Evolutionary conservation across 2,797 vertebrate species (phyloP).

Genomic region (Anolis apletophallus): DNA sequence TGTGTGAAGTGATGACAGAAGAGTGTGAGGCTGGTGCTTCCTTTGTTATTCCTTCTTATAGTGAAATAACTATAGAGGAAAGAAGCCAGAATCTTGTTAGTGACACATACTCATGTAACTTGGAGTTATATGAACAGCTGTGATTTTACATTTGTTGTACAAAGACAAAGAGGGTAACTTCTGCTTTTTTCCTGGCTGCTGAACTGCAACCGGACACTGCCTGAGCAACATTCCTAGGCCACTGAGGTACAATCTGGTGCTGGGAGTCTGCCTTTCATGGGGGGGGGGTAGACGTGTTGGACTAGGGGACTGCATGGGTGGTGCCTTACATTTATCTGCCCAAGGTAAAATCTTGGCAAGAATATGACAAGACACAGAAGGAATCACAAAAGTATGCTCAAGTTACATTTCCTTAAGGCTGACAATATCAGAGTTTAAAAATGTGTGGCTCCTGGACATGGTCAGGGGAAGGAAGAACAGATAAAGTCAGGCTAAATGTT

Average conservation of each 20-base stretch:
- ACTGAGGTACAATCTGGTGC: no score
- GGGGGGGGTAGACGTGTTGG: no score
- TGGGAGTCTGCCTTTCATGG: no score
- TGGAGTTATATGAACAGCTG: neutral
- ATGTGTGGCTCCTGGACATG: neutral
- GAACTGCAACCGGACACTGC: no score
- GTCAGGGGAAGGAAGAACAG: neutral
- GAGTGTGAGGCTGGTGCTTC: neutral
- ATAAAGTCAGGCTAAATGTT: neutral
- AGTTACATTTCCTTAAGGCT: neutral
- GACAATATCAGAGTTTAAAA: neutral
- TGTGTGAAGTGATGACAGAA: neutral
- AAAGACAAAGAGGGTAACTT: no score
- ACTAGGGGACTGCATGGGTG: no score
- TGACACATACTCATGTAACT: neutral
- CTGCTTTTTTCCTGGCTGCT: no score
- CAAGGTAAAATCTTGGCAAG: no score
- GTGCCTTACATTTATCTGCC: no score
- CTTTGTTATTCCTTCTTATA: neutral
- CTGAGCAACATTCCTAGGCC: no score
- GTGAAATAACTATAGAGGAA: neutral
- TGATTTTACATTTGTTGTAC: no score
- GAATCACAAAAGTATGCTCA: neutral
- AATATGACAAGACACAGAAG: neutral
- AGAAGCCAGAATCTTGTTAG: neutral